Conservation (phyloP, 2,113 vertebrate species). For the Larimichthys crocea region DNA sequence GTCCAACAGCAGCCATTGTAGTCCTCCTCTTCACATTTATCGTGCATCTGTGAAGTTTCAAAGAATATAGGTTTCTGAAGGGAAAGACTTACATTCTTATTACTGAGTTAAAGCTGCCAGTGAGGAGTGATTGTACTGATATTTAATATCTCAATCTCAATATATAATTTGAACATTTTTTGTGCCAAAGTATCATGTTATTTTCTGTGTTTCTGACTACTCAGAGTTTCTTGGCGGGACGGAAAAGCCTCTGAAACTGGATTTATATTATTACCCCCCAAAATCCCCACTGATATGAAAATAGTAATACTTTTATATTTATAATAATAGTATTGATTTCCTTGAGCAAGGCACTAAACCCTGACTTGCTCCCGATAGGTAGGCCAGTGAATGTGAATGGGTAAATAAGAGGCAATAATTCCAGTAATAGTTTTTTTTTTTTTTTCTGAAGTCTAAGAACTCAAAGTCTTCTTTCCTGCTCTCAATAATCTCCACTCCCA, state of each 20-base stretch:
- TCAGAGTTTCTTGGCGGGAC: conserved; percentile 47
- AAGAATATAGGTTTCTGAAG: conserved; percentile 20
- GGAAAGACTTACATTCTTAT: background rate
- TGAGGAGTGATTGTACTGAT: conserved; percentile 2
- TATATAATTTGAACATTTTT: background rate
- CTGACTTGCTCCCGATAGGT: too few relatives aligned
- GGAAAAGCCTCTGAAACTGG: conserved; percentile 9
- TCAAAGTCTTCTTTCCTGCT: background rate
- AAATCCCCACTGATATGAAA: conserved; percentile 40
- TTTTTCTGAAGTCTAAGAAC: background rate
- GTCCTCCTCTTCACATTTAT: conserved; percentile 1
- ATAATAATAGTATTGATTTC: background rate
- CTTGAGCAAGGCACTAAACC: too few relatives aligned
- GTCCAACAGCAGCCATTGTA: conserved; percentile 30
- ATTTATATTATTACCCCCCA: conserved; percentile 21
- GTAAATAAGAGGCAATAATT: background rate
- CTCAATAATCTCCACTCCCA: background rate
- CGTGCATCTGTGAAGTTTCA: conserved; percentile 32
- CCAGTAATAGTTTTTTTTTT: background rate
- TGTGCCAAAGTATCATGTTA: conserved; percentile 31
- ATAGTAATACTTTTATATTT: conserved; percentile 5
- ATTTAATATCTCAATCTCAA: conserved; percentile 35
- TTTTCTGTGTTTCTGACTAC: conserved; percentile 11
- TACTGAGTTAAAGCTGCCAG: conserved; percentile 30
- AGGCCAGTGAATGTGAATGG: too few relatives aligned